Conservation (phyloP, 2,797 vertebrate genomes). For the Diplodus sargus region DNA sequence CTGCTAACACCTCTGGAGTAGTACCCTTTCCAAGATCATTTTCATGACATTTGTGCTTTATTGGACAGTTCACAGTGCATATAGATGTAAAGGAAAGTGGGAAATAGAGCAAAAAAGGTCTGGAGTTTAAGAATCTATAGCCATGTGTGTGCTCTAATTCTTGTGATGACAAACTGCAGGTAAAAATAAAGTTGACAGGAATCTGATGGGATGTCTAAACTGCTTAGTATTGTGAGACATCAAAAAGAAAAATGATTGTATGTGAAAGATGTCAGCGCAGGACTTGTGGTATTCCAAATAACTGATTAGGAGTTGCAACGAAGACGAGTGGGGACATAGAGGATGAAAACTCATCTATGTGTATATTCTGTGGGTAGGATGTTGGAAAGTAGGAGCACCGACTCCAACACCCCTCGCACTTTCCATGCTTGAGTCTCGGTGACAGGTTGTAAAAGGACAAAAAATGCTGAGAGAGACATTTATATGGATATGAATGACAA, state of each 20-base stretch:
- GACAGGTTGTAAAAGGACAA: slow-evolving; percentile 76
- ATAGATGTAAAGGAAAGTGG: slow-evolving; percentile 2
- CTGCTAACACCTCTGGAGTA: not conserved
- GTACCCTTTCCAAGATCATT: slow-evolving; percentile 30
- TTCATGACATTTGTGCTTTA: slow-evolving; percentile 26
- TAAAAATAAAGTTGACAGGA: slow-evolving; percentile 65
- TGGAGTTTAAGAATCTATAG: slow-evolving; percentile 13
- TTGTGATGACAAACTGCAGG: slow-evolving; percentile 64
- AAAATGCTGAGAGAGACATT: slow-evolving; percentile 74
- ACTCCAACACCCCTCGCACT: slow-evolving; percentile 57
- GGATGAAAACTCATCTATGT: slow-evolving; percentile 34
- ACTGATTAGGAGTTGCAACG: slow-evolving; percentile 50
- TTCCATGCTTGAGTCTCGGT: slow-evolving; percentile 48
- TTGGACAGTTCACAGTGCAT: slow-evolving; percentile 4
- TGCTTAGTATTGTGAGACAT: slow-evolving; percentile 49
- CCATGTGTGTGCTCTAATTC: slow-evolving; percentile 35
- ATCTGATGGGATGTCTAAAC: slow-evolving; percentile 67
- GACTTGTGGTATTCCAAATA: slow-evolving; percentile 57
- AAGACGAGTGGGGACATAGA: slow-evolving; percentile 34
- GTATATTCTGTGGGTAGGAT: slow-evolving; percentile 55
- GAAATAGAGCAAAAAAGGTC: slow-evolving; percentile 24
- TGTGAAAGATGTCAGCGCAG: slow-evolving; percentile 62
- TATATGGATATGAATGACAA: slow-evolving; percentile 72
- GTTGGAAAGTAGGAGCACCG: slow-evolving; percentile 41
- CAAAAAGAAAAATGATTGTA: slow-evolving; percentile 56